Conservation (phyloP, 2,113 vertebrate genomes). For the Dicrurus megarhynchus region DNA sequence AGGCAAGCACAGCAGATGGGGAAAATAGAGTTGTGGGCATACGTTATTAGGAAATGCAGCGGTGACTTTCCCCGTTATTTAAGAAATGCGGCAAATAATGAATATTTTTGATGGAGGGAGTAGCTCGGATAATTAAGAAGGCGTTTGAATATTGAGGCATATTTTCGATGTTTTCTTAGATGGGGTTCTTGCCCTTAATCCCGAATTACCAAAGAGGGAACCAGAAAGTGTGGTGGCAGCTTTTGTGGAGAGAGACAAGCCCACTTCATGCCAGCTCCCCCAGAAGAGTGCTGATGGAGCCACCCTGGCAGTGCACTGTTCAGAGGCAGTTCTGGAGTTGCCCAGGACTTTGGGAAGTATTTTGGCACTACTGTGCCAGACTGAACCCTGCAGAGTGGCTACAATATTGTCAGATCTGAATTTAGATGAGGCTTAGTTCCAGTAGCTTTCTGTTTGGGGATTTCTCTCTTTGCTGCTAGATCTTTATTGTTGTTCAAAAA, state of each 20-base stretch:
- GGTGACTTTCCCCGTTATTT: conserved; percentile 4
- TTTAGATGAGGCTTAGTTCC: not conserved
- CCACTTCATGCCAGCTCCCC: not conserved
- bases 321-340: not conserved
- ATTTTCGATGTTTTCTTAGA: not conserved
- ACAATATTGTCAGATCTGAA: not conserved
- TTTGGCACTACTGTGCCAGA: not conserved
- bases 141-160: not conserved
- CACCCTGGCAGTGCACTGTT: fast-evolving
- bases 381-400: not conserved
- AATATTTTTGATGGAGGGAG: not conserved
- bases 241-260: not conserved
- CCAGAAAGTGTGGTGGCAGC: not conserved
- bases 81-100: conserved; percentile 40
- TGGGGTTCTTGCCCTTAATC: not conserved
- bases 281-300: not conserved
- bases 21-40: conserved; percentile 69
- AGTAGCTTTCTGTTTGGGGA: not conserved
- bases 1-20: conserved; percentile 71
- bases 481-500: not conserved
- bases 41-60: conserved; percentile 55
- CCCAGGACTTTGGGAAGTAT: not conserved
- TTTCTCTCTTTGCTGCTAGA: not conserved
- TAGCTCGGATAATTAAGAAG: not conserved
- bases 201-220: not conserved